Percentiles rank a stretch among this genome's conserved stretches.
Evolutionary conservation across 2,888 invertebrate species (phyloP).

Genomic region (Tolmerus cingulatus): DNA sequence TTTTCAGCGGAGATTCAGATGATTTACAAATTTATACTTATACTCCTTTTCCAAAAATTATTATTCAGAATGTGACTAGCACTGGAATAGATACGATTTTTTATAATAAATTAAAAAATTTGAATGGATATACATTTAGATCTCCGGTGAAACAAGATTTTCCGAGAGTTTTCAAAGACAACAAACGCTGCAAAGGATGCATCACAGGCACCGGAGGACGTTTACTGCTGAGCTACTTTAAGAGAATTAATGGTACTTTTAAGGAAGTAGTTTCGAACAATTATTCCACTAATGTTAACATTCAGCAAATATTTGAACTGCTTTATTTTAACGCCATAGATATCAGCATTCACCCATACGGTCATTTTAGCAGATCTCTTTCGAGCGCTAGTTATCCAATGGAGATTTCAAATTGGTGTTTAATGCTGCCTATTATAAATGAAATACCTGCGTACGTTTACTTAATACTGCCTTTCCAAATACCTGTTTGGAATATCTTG

Average conservation of each 20-base stretch:
- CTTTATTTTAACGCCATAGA: not conserved
- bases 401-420: not conserved
- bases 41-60: slow-evolving; percentile 5
- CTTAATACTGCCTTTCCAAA: not conserved
- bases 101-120: not conserved
- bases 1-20: not conserved
- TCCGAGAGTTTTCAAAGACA: slow-evolving; percentile 9
- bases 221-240: not conserved
- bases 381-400: slow-evolving; percentile 7
- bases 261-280: not conserved
- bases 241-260: not conserved
- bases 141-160: slow-evolving; percentile 9
- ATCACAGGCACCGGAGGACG: slow-evolving; percentile 8
- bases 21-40: not conserved
- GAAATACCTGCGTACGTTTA: slow-evolving; percentile 12
- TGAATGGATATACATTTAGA: slow-evolving; percentile 14
- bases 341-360: slow-evolving; percentile 31
- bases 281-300: not conserved
- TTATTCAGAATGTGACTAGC: not conserved
- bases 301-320: not conserved
- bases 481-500: not conserved
- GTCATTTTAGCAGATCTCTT: not conserved
- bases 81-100: not conserved
- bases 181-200: not conserved
- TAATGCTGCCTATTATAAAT: slow-evolving; percentile 20